Base-by-base conservation (phyloP, 2,888 invertebrate species). In the Seladonia tumulorum region DNA sequence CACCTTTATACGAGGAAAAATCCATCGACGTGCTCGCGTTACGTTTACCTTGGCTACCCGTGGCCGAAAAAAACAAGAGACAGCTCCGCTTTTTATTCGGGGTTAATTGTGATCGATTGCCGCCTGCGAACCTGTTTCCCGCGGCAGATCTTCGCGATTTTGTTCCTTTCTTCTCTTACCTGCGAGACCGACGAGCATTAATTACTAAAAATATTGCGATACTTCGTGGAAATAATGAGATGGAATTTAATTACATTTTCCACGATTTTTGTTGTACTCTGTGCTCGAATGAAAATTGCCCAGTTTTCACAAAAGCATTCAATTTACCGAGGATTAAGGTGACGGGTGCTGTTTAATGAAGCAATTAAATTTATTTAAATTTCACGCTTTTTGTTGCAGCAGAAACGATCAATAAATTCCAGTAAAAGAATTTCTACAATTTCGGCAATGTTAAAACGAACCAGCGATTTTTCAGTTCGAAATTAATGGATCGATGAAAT, bases 81-180 rank as follows among this genome's bases (percentile, higher is more conserved):
- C 22, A 42, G 66, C 18, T 66, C 35, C 35, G 66, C 35, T 66
- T 60, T 82, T 74, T 53, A 68, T 25, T 1, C n/a, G 39, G 1
- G 35, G 29, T 39, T 68, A 73, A 83, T 82, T 68, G 72, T 42
- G 60, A 83, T 82, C 73, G 68, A 80, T 72, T 5, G 68, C 25
- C 68, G 29, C 39, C 25, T 60, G 57, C 57, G 22, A 60, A 39
- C 22, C 39, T 3, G 35, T 16, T n/a, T 47, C 45, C 53, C 16
- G 1, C 16, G n/a, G n/a, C 14, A 39, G 25, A 63, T 66, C 49
- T 49, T 22, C 4, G 25, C 5, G 12, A 63, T 18, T n/a, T 4
- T 53, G 66, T 35, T 29, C 29, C 12, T n/a, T 12, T 45, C 7
- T 10, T 76, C 25, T 39, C 66, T 29, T 12, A 63, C 16, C 29